Evolutionary conservation across 2,888 invertebrate species (phyloP).

Genomic region (Drosophila diplacantha): DNA sequence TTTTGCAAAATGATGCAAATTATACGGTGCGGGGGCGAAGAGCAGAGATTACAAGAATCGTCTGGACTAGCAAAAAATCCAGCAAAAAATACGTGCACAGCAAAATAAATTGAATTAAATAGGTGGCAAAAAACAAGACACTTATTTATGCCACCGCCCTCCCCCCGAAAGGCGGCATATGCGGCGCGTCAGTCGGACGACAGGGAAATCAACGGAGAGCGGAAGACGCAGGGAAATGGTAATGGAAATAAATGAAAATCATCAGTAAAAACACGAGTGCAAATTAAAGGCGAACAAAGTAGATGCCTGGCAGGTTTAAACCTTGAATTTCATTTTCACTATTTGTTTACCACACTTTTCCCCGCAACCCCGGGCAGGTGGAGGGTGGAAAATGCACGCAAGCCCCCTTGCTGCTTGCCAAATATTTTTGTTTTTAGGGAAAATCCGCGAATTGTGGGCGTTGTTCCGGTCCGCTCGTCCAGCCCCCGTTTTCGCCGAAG

Average conservation of each 20-base stretch:
- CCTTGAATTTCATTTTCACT: conserved; percentile 1
- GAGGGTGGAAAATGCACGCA: background rate
- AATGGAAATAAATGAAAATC: conserved; percentile 4
- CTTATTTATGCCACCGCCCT: conserved; percentile 53
- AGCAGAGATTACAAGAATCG: conserved; percentile 28
- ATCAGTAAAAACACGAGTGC: conserved; percentile 24
- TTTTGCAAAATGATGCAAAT: conserved; percentile 34
- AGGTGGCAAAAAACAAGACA: conserved; percentile 31
- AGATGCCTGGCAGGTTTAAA: conserved; percentile 5
- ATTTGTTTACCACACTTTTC: conserved; percentile 35
- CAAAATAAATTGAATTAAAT: conserved; percentile 21
- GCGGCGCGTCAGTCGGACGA: conserved; percentile 48
- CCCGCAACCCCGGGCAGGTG: background rate
- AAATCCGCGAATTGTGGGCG: conserved; percentile 58
- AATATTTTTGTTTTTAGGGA: conserved; percentile 25
- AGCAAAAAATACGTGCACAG: background rate
- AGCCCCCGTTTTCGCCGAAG: conserved; percentile 39
- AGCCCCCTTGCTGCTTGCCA: background rate
- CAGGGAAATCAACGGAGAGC: conserved; percentile 47
- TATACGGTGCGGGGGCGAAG: background rate
- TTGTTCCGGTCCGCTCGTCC: conserved; percentile 62
- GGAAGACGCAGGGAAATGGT: conserved; percentile 8
- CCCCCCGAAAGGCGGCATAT: conserved; percentile 52
- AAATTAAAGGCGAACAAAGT: conserved; percentile 34
- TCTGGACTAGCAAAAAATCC: background rate